Base-by-base conservation (phyloP, 2,888 invertebrate genomes). In the Drosophila borealis region DNA sequence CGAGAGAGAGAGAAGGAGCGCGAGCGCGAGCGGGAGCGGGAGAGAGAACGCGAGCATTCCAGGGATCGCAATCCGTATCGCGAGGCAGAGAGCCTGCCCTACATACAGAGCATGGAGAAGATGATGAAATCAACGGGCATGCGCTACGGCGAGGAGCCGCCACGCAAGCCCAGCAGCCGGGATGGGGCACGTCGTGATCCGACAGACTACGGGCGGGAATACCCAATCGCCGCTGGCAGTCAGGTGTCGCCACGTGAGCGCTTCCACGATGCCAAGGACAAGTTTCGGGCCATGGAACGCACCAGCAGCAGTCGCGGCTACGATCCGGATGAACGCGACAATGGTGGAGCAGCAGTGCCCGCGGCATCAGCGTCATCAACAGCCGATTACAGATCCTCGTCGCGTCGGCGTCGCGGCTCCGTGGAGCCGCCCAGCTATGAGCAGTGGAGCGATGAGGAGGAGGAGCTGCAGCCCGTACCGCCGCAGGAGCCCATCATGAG, bases 191-290 rank as follows among this genome's bases (percentile, higher is more conserved):
- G 61, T 4, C 70, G 72, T 2, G 68, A 36, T 19, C 48, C 34
- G 13, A 10, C 34, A 19, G 66, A 67, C 33, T 61, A 65, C 14
- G 54, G 53, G 4, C 60, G 67, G 2, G 72, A 66, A 25, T 55
- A 59, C 34, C 45, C 67, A 29, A 13, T 17, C 4, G 25, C 33
- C 8, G 46, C 19, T 21, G 53, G 45, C 57, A 74, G 73, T 33
- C 85, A 81, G 53, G 84, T 91, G n/a, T 94, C 95, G 2, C 96
- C 96, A 0, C 94, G 96, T 79, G 96, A 97, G 86, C 94, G 96
- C 65, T 97, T 97, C 92, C 95, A 96, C 83, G 97, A 97, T 83
- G 97, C 97, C 48, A 97, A 97, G 92, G 96, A 97, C 88, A 97
- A 97, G 92, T 97, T 97, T 90, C 94, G 95, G 91, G 94, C 96